Conservation (phyloP, 2,797 vertebrate genomes). For the Etheostoma perlongum region DNA sequence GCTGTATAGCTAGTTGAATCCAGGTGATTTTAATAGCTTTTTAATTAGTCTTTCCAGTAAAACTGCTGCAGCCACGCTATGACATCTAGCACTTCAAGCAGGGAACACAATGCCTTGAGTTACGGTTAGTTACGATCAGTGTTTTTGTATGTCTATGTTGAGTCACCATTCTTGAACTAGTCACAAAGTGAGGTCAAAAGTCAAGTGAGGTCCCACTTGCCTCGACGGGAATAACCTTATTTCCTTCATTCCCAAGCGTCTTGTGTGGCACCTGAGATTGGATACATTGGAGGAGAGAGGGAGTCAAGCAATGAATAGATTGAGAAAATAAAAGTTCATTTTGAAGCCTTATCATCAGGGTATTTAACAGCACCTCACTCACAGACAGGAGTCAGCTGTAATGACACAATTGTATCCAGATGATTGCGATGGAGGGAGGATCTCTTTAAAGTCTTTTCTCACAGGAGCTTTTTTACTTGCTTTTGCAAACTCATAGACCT, state of each 20-base stretch:
- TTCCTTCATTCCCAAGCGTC: slow-evolving; percentile 63
- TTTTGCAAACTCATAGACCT: slow-evolving; percentile 40
- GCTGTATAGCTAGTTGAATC: slow-evolving; percentile 26
- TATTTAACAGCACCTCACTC: slow-evolving; percentile 66
- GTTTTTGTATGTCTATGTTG: slow-evolving; percentile 63
- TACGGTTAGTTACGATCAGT: slow-evolving; percentile 80
- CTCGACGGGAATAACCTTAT: slow-evolving; percentile 33
- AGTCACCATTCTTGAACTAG: slow-evolving; percentile 58
- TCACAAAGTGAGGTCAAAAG: slow-evolving; percentile 68
- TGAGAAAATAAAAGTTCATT: slow-evolving; percentile 58
- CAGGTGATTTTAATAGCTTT: slow-evolving; percentile 34
- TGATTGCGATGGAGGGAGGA: slow-evolving; percentile 62
- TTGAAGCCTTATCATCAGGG: slow-evolving; percentile 58
- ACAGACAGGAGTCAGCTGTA: slow-evolving; percentile 71
- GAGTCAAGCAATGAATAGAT: slow-evolving; percentile 23
- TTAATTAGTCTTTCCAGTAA: slow-evolving; percentile 50
- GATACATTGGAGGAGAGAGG: slow-evolving; percentile 8
- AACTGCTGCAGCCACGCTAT: slow-evolving; percentile 34
- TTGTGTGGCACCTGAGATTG: slow-evolving; percentile 76
- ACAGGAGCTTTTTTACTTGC: slow-evolving; percentile 32
- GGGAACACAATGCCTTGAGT: slow-evolving; percentile 62
- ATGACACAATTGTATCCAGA: slow-evolving; percentile 84
- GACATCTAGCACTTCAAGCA: slow-evolving; percentile 28
- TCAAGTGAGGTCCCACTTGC: slow-evolving; percentile 57
- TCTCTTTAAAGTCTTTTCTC: slow-evolving; percentile 53